These are phyloP conservation scores for Nannospalax galili DNA, from an alignment of 2,113 vertebrate genomes.

Conservation along the genomic window DNA sequence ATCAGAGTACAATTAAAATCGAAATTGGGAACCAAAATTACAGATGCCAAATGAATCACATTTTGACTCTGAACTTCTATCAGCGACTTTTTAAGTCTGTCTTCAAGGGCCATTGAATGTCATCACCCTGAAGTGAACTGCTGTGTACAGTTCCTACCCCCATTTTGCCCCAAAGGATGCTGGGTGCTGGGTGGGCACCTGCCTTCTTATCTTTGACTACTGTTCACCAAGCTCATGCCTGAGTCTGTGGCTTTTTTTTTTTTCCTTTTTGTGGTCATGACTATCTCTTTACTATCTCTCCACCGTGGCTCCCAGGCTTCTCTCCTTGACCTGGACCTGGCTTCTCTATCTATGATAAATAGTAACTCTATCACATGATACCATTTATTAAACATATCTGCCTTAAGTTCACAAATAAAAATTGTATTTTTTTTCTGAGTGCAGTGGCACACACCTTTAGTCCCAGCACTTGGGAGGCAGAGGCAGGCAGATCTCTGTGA, in stretches of 20 bases:
- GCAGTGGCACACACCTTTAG: no score
- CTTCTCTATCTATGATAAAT: not conserved
- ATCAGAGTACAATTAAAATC: constrained; percentile 37
- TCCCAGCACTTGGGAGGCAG: no score
- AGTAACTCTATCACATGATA: not conserved
- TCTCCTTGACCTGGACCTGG: not conserved
- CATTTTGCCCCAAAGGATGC: not conserved
- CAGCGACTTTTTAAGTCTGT: not conserved
- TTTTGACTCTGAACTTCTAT: not conserved
- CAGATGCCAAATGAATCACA: not conserved
- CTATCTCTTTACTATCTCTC: not conserved
- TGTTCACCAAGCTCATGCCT: not conserved
- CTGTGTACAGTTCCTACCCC: not conserved
- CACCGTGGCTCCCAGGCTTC: not conserved
- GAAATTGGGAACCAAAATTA: constrained; percentile 12
- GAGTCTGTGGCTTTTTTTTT: no score
- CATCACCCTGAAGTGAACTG: not conserved
- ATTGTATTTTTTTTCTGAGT: not conserved
- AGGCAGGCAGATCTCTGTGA: no score
- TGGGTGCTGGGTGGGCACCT: rapidly evolving
- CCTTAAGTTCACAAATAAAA: not conserved
- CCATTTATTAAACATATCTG: not conserved
- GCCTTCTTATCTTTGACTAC: not conserved
- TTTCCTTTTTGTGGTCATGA: not conserved
- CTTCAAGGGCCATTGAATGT: not conserved